Conservation (phyloP, 2,113 vertebrate species). For the Pontoporia blainvillei region DNA sequence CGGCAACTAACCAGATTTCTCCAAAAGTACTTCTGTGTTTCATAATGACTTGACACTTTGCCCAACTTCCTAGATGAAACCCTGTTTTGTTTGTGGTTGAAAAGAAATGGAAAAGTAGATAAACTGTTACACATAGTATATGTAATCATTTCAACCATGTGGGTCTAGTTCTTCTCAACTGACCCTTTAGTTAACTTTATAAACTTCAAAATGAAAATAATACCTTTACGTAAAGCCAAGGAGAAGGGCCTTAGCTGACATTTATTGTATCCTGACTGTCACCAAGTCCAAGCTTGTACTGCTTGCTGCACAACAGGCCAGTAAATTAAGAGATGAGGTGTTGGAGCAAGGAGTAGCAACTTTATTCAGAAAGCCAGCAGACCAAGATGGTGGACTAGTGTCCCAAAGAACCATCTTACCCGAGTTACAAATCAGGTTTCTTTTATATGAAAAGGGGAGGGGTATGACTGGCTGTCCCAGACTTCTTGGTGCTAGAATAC, state of each 20-base stretch:
- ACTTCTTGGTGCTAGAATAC: not conserved
- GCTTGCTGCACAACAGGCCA: not conserved
- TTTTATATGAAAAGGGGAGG: not conserved
- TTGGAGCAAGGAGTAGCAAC: too few relatives aligned
- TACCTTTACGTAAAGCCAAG: not conserved
- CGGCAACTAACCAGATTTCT: not conserved
- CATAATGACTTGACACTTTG: not conserved
- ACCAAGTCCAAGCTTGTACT: not conserved
- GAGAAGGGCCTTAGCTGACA: not conserved
- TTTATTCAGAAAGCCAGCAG: too few relatives aligned
- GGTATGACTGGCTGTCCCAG: not conserved
- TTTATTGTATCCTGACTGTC: not conserved
- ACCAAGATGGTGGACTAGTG: too few relatives aligned
- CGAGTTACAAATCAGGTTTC: not conserved
- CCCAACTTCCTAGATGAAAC: not conserved
- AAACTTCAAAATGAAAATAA: not conserved
- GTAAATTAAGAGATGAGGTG: not conserved
- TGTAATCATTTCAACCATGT: not conserved
- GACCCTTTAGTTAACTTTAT: not conserved
- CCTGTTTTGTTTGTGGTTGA: not conserved
- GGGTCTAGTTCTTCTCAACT: not conserved
- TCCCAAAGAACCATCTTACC: too few relatives aligned
- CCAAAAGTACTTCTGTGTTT: not conserved
- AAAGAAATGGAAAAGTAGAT: not conserved
- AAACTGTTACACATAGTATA: not conserved